Conservation (phyloP, 2,888 invertebrate species). For the Hydrotaea diabolus region DNA sequence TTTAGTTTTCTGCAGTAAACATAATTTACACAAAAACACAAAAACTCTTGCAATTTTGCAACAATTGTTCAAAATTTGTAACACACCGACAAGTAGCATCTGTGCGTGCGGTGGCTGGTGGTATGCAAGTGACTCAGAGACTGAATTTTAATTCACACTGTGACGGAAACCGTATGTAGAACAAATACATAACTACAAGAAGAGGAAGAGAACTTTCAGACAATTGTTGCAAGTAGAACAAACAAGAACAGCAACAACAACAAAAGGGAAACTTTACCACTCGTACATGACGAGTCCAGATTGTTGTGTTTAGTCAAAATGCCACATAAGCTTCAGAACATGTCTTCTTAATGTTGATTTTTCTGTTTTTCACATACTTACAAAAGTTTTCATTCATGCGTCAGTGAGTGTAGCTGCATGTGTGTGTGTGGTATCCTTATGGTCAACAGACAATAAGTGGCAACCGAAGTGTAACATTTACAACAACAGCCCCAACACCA, state of each 20-base stretch:
- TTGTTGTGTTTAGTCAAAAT: conserved; percentile 34
- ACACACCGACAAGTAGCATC: background rate
- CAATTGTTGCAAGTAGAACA: conserved; percentile 12
- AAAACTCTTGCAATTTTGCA: conserved; percentile 12
- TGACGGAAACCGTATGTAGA: background rate
- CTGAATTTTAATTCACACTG: background rate
- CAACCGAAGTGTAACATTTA: conserved; percentile 65
- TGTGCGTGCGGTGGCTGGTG: background rate
- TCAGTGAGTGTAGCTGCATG: background rate
- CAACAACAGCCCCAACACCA: background rate
- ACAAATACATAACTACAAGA: too few relatives aligned
- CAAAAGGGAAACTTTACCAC: conserved; percentile 8
- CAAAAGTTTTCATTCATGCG: background rate
- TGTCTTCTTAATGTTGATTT: background rate
- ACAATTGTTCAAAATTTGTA: background rate
- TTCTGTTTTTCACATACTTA: background rate
- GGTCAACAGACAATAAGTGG: conserved; percentile 64
- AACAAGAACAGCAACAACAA: conserved; percentile 8
- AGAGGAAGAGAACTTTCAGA: background rate
- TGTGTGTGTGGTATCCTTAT: conserved; percentile 34
- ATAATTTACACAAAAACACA: background rate
- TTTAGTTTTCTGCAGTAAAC: background rate
- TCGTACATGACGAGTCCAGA: conserved; percentile 30
- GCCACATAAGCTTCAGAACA: conserved; percentile 28
- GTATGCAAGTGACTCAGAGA: background rate